Conservation (phyloP, 2,113 vertebrate species). For the Trogon melanurus region DNA sequence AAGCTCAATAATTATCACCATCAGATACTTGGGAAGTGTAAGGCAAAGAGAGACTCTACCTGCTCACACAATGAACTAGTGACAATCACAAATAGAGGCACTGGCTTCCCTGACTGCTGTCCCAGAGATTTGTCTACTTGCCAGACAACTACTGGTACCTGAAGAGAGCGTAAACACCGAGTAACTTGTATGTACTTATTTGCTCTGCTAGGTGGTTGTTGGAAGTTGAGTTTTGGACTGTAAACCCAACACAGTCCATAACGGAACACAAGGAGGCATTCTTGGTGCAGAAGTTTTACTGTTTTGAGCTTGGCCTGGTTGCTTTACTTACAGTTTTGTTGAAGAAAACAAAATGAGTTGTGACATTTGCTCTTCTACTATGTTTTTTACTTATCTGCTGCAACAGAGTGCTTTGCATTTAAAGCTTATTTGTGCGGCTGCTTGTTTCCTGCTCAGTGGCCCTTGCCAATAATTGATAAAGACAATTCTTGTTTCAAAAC, state of each 20-base stretch:
- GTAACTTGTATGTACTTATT: neutral
- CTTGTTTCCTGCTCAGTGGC: neutral
- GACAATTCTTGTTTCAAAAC: neutral
- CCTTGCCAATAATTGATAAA: neutral
- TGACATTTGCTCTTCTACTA: rapidly evolving
- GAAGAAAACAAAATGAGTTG: neutral
- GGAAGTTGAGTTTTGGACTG: neutral
- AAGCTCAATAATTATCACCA: neutral
- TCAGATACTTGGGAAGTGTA: neutral
- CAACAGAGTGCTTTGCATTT: neutral
- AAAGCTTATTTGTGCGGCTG: neutral
- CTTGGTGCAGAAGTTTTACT: neutral
- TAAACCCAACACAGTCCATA: neutral
- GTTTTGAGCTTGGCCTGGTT: neutral
- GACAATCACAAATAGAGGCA: neutral
- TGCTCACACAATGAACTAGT: neutral
- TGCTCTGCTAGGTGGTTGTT: neutral
- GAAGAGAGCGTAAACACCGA: rapidly evolving
- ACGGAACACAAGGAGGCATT: neutral
- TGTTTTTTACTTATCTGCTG: neutral
- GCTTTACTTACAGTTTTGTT: rapidly evolving
- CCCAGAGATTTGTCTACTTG: neutral
- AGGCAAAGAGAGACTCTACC: neutral
- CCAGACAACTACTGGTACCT: neutral
- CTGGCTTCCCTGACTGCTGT: neutral